Evolutionary conservation across 2,888 invertebrate species (phyloP), one percentile per base, ranked within the genome.

Genomic region (Brenthis hecate): DNA sequence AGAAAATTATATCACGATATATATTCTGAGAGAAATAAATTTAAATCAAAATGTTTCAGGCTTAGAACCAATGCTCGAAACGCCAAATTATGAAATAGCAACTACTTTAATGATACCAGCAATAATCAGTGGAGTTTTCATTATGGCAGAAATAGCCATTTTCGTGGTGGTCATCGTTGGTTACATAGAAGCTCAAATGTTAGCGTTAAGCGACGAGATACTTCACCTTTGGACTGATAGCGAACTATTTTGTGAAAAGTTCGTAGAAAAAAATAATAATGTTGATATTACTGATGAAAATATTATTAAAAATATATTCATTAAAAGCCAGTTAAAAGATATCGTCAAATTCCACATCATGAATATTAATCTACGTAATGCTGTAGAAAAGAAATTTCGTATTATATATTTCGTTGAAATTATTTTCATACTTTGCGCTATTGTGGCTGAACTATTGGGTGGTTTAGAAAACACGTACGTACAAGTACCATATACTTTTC

Each of bases 391-490:
- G 1, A 73, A 82, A 1, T 85, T 85, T 62, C 74, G 78, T 57
- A 76, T 78, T 6, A 80, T 83, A 0, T 76, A 85, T 13, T 83
- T 81, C 3, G 69, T 82, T 1, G 86, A 85, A 69, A 85, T 86
- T 43, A 13, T 77, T 0, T 72, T 84, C 11, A 74, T 88, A 1
- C 78, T 80, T 0, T 63, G 81, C 3, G 82, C 81, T 4, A 68
- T 88, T 1, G 83, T 85, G 56, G 80, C 85, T 5, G 85, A 85
- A 72, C 69, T 88, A 19, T 79, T 88, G 0, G 87, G 85, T 2
- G 87, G 88, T 0, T 72, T 88, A 56, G 80, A 86, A 32, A 84
- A 87, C 6, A 87, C 86, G 0, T 84, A 81, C 48, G 23, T 87
- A 5, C 75, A 83, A 56, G 50, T 87, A 14, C 85, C 85, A 0